Evolutionary conservation across 2,797 vertebrate genomes (phyloP).

Genomic region (Amblyraja radiata): DNA sequence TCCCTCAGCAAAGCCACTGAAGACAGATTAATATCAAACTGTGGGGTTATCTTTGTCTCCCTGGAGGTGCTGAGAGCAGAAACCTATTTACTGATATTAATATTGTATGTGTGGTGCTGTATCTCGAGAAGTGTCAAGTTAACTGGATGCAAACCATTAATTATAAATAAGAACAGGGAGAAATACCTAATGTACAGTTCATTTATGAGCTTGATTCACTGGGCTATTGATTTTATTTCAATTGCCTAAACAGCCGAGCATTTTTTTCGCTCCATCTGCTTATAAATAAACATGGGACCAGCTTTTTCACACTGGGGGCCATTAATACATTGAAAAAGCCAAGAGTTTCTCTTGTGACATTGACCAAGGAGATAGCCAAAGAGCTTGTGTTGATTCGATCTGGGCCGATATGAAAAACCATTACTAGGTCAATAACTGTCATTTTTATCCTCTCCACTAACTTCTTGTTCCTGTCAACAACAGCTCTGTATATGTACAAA

Average conservation of each 20-base stretch:
- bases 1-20: not conserved
- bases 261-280: not conserved
- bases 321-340: not conserved
- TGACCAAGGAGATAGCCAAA: not conserved
- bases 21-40: not conserved
- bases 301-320: not conserved
- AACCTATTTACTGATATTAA: slow-evolving; percentile 23
- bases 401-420: not conserved
- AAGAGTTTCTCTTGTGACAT: not conserved
- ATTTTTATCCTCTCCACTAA: not conserved
- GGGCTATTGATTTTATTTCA: slow-evolving; percentile 28
- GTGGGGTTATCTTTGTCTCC: slow-evolving; percentile 1
- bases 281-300: not conserved
- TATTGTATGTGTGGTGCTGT: not conserved
- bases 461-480: not conserved
- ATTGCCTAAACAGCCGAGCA: not conserved
- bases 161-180: slow-evolving; percentile 25
- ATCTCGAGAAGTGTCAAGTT: not conserved
- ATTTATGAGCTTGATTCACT: slow-evolving; percentile 5
- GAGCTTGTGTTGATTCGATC: not conserved
- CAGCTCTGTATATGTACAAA: not conserved
- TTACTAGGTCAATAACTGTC: not conserved
- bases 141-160: slow-evolving; percentile 17
- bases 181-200: slow-evolving; percentile 11
- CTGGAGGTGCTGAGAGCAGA: not conserved